Base-by-base conservation (phyloP, 2,888 invertebrate genomes). In the Dendrolimus pini region DNA sequence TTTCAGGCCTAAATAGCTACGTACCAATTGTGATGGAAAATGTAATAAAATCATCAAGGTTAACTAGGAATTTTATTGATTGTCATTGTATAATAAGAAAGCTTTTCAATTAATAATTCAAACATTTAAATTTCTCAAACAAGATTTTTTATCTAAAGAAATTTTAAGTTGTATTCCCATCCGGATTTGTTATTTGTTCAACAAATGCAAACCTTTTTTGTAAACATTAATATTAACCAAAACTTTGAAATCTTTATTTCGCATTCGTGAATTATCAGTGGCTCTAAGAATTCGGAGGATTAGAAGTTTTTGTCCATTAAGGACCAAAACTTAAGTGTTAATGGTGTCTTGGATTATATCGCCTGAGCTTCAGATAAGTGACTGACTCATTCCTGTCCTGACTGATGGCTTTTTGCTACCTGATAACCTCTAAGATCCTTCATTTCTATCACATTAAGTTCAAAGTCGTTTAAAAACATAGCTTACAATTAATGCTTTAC, bases 281-380 rank as follows among this genome's bases (percentile, higher is more conserved):
- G 65, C 75, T 80, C 75, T 75, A 70, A 81, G 80, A 79, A 80
- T 74, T 72, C 57, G 64, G 69, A 72, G 85, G 89, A 87, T 89
- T 89, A 88, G 69, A 72, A 69, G 81, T 89, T 89, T 89, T 88
- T 88, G 89, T 89, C 89, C 89, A 89, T 89, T 89, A 89, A 81
- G 58, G 59, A 69, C 72, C 67, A 72, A 74, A 74, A 72, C 77
- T 82, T 82, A 81, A 85, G 85, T 89, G 88, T 89, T 88, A 89
- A 87, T 86, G 89, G 86, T 66, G 77, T 78, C 74, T 79, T 77
- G 87, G 88, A 87, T 88, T 88, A 89, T 83, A 77, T 59, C 59
- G 59, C 59, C 55, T 70, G 70, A 66, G 65, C 67, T 64, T 61
- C 55, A 74, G 86, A 86, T 86, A 87, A 85, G 75, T 71, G 73